A percentile compares a stretch with the other conserved stretches of the same genome.
Conservation (phyloP, 1,140 invertebrate genomes). For the Carcinoscorpius rotundicauda region DNA sequence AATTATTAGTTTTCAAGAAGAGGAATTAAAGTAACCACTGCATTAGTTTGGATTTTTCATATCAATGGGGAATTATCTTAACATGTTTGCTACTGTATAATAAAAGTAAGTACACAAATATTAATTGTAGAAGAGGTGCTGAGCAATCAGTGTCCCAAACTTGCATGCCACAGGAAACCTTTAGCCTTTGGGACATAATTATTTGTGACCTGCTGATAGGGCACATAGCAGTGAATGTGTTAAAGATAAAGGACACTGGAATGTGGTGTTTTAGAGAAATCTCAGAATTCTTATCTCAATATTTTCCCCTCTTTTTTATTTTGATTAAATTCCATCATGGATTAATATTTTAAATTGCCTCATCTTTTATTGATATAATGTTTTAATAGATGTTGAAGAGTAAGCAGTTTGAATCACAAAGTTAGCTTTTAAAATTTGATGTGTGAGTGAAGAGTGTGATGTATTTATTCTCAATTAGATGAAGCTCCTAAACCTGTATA, state of each 20-base stretch:
- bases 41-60: background rate
- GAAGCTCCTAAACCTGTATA: constrained; percentile 58
- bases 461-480: constrained; percentile 31
- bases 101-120: background rate
- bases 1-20: background rate
- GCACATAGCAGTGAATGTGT: no score
- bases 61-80: background rate
- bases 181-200: no score
- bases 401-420: background rate
- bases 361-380: background rate
- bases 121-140: background rate
- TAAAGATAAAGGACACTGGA: no score
- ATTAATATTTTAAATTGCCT: background rate
- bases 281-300: background rate
- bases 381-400: background rate
- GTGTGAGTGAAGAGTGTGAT: constrained; percentile 6
- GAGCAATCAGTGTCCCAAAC: background rate
- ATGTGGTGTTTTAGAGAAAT: no score
- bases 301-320: background rate
- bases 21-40: background rate
- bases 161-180: background rate
- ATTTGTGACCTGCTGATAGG: no score
- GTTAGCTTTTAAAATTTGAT: no score
- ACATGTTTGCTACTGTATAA: background rate
- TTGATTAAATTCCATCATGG: background rate